A percentile compares a stretch with the other conserved stretches of the same genome.
Conservation (phyloP, 2,888 invertebrate genomes). For the Apamea anceps region DNA sequence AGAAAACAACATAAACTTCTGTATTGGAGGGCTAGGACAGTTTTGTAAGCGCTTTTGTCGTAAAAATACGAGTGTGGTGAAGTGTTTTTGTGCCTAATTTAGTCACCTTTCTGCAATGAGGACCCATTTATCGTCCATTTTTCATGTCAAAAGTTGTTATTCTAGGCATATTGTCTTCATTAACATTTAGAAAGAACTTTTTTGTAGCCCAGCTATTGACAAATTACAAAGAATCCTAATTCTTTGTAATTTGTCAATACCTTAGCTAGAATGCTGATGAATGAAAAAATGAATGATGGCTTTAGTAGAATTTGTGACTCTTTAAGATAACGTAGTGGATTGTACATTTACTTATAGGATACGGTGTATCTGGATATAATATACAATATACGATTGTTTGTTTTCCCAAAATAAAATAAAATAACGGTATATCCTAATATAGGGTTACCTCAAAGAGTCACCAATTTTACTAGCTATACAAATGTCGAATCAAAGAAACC, state of each 20-base stretch:
- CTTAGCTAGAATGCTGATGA: too few relatives aligned
- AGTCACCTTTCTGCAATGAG: neutral
- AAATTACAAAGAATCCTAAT: neutral
- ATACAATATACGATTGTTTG: too few relatives aligned
- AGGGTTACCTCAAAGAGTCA: neutral
- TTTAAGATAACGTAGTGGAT: too few relatives aligned
- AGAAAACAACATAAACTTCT: constrained; percentile 48
- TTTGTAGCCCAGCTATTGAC: neutral
- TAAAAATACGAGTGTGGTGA: constrained; percentile 27
- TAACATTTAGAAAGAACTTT: neutral
- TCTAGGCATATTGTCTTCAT: neutral
- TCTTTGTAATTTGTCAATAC: too few relatives aligned
- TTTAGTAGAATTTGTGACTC: too few relatives aligned
- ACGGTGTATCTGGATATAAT: too few relatives aligned
- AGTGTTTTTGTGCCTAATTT: constrained; percentile 25
- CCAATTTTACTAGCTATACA: neutral
- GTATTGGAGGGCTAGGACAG: constrained; percentile 14
- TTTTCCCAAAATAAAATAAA: too few relatives aligned
- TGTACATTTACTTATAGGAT: too few relatives aligned
- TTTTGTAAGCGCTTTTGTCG: constrained; percentile 24
- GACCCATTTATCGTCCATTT: neutral
- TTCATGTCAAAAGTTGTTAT: neutral
- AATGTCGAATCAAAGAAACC: too few relatives aligned
- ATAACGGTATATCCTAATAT: too few relatives aligned
- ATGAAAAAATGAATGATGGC: too few relatives aligned